Base-by-base conservation (phyloP, 2,113 vertebrate species). In the Corythornis vintsioides region DNA sequence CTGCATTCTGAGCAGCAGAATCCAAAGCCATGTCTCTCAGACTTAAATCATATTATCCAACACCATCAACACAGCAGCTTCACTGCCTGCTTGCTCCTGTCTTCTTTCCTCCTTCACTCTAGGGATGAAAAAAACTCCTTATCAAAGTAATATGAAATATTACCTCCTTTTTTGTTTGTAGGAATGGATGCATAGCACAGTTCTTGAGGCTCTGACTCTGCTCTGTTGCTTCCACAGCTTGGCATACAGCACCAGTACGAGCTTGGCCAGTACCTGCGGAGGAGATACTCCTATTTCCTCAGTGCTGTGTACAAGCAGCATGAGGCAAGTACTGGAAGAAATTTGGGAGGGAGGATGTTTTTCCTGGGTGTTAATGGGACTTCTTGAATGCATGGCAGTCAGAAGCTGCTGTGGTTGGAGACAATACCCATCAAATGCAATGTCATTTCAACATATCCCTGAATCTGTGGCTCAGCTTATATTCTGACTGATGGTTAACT, bases 241-340 rank as follows among this genome's bases (percentile, higher is more conserved):
- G 98, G 98, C 84, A 98, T 97, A 95, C 98, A 97, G 89, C 98
- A 98, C 40, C 98, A 98, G 48, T 98, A 97, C 59, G 97, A 98
- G 59, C 97, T 98, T 67, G 98, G 98, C 50, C 93, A 95, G 76
- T 98, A 98, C 73, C 79, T 98, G 16, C 95, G 94, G 95, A 97
- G 95, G 70, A 98, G 98, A 70, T 98, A 98, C 31, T 86, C 90
- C n/a, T 85, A 94, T 70, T 97, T 98, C 81, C 97, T 98, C 72
- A 97, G 88, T 7, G 50, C 93, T 16, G 93, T 94, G 17, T 98
- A 98, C 84, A 96, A 97, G 80, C 97, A 94, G 76, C 94, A 86
- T 86, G 98, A 98, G 97, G 98, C 98, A 90, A 96, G 95, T 95
- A 83, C 38, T 25, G 52, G 21, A 65, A 63, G 47, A 20, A 21